A percentile compares a stretch with the other conserved stretches of the same genome.
Evolutionary conservation across 2,797 vertebrate species (phyloP).

Genomic region (Morus bassanus): DNA sequence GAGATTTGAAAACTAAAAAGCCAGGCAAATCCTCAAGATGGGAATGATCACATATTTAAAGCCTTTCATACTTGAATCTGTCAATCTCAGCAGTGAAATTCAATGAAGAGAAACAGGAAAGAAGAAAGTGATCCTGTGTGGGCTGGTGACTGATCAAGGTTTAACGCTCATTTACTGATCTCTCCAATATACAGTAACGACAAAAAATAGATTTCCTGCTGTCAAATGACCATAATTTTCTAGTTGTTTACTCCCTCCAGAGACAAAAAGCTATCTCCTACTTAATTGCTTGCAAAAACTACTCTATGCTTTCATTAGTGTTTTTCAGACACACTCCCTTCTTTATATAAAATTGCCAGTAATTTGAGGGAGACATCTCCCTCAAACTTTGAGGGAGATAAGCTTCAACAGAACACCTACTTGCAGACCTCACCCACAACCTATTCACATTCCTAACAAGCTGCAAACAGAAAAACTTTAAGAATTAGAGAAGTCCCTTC

Average conservation of each 20-base stretch:
- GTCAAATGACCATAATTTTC: constrained; percentile 40
- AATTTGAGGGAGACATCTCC: not conserved
- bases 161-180: constrained; percentile 27
- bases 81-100: constrained; percentile 35
- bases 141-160: constrained; percentile 9
- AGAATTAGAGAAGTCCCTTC: not conserved
- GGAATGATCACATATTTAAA: constrained; percentile 31
- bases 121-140: constrained; percentile 32
- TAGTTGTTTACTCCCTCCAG: constrained; percentile 21
- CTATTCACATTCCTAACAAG: not conserved
- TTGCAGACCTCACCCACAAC: not conserved
- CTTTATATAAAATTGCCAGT: not conserved
- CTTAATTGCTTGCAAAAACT: constrained; percentile 14
- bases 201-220: constrained; percentile 27
- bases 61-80: constrained; percentile 7
- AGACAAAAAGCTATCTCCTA: not conserved
- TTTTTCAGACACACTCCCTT: not conserved
- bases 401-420: not conserved
- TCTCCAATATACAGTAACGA: constrained; percentile 11
- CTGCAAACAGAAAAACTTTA: not conserved
- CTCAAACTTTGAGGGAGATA: not conserved
- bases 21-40: constrained; percentile 6
- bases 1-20: constrained; percentile 33
- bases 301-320: not conserved
- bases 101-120: constrained; percentile 1